A percentile compares a stretch with the other conserved stretches of the same genome.
Conservation (phyloP, 2,888 invertebrate species). For the Athalia cordata region DNA sequence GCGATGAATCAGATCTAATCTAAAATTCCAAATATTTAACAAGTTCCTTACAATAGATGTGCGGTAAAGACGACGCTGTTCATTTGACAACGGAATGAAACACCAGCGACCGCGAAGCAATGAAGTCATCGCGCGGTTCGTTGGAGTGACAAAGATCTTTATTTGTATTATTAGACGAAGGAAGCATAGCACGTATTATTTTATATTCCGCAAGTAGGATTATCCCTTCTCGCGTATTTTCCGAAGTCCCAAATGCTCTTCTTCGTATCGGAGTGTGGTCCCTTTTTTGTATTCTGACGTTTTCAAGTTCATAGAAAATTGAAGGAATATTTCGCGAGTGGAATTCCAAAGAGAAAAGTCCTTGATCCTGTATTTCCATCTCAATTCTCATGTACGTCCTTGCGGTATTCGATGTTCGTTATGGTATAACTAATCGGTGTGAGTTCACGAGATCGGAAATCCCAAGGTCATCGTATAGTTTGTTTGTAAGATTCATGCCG, state of each 20-base stretch:
- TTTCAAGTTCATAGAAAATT: no score
- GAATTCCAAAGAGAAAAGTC: not conserved
- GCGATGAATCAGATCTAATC: no score
- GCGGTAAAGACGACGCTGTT: not conserved
- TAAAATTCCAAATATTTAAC: no score
- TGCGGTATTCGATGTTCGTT: not conserved
- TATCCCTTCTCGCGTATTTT: no score
- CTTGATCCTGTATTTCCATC: not conserved
- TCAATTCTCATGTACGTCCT: not conserved
- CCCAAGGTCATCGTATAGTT: constrained; percentile 23
- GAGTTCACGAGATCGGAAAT: constrained; percentile 11
- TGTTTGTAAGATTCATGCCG: not conserved
- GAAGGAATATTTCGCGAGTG: not conserved
- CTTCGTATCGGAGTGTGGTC: no score
- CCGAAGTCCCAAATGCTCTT: no score
- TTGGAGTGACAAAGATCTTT: not conserved
- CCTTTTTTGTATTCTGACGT: no score
- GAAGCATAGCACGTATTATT: no score
- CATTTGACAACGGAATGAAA: constrained; percentile 12
- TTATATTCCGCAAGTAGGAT: no score
- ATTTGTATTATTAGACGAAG: not conserved
- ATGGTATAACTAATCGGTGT: not conserved
- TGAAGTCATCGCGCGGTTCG: constrained; percentile 27
- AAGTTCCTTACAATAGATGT: not conserved
- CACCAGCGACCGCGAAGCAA: not conserved